Evolutionary conservation across 1,140 invertebrate genomes (phyloP).

Genomic region (Drosophila pectinifera): DNA sequence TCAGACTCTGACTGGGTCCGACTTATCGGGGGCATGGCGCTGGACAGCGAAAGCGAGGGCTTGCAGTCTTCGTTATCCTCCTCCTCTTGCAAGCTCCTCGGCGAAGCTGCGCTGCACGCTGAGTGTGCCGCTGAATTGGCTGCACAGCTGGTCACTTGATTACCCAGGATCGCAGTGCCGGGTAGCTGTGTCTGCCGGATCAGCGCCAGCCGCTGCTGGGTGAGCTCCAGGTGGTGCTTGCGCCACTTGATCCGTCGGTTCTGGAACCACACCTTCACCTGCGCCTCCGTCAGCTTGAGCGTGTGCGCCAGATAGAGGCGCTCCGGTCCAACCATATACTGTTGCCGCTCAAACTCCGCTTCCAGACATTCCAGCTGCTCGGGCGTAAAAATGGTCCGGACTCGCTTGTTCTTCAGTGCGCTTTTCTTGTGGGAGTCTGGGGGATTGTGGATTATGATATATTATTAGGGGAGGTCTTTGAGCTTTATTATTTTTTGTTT

Average conservation of each 20-base stretch:
- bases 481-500: neutral
- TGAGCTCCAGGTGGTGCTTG: constrained; percentile 96
- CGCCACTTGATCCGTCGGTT: constrained; percentile 98
- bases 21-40: constrained; percentile 53
- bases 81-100: constrained; percentile 65
- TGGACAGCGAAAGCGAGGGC: constrained; percentile 59
- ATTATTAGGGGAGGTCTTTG: neutral
- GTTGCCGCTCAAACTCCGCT: constrained; percentile 95
- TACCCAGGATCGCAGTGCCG: constrained; percentile 32
- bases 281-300: constrained; percentile 95
- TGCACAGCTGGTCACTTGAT: constrained; percentile 5
- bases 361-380: constrained; percentile 96
- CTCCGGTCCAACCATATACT: constrained; percentile 97
- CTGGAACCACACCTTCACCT: constrained; percentile 99
- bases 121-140: constrained; percentile 27
- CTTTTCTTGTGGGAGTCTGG: constrained; percentile 76
- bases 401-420: constrained; percentile 88
- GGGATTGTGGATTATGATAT: neutral
- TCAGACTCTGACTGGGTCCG: constrained; percentile 75
- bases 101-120: constrained; percentile 43
- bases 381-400: constrained; percentile 97
- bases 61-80: constrained; percentile 80
- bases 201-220: constrained; percentile 93
- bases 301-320: constrained; percentile 94
- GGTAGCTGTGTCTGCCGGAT: constrained; percentile 87